Percentiles rank a stretch among this genome's conserved stretches.
Evolutionary conservation across 2,888 invertebrate genomes (phyloP).

Genomic region (Chloromyia formosa): DNA sequence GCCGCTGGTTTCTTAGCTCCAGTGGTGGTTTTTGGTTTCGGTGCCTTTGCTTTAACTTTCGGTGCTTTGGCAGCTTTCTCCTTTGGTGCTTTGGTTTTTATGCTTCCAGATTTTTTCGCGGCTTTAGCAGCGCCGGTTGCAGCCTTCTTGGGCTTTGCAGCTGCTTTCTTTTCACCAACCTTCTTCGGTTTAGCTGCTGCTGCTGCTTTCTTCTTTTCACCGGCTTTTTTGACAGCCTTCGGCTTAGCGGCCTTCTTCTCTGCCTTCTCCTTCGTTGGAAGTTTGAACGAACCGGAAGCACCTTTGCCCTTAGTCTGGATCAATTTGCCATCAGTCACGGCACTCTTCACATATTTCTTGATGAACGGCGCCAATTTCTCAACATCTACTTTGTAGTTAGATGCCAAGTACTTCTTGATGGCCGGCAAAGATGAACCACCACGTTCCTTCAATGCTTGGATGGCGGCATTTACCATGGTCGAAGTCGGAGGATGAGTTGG

Average conservation of each 20-base stretch:
- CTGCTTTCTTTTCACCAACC: conserved; percentile 7
- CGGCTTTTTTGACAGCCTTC: conserved; percentile 14
- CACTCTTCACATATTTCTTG: conserved; percentile 68
- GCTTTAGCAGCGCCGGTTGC: conserved; percentile 11
- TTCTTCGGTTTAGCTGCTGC: conserved; percentile 41
- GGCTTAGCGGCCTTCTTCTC: conserved; percentile 46
- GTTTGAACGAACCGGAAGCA: conserved; percentile 53
- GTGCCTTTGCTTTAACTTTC: conserved; percentile 12
- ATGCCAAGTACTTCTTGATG: conserved; percentile 69
- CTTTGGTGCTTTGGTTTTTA: conserved; percentile 15
- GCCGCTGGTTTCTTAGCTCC: conserved; percentile 16
- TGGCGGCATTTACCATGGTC: conserved; percentile 69
- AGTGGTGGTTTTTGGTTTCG: conserved; percentile 25
- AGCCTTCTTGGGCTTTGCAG: conserved; percentile 14
- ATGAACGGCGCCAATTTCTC: conserved; percentile 70
- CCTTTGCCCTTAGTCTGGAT: conserved; percentile 55
- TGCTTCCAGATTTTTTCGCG: conserved; percentile 20
- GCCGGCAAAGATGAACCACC: conserved; percentile 68
- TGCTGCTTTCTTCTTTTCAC: conserved; percentile 26
- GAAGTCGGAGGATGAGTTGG: conserved; percentile 65
- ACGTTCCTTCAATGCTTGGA: conserved; percentile 66
- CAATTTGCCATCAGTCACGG: conserved; percentile 66
- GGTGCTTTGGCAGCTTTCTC: conserved; percentile 5
- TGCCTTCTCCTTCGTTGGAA: conserved; percentile 50
- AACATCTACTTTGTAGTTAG: conserved; percentile 70